Base-by-base conservation (phyloP, 2,113 vertebrate species). In the Proterorhinus semilunaris region DNA sequence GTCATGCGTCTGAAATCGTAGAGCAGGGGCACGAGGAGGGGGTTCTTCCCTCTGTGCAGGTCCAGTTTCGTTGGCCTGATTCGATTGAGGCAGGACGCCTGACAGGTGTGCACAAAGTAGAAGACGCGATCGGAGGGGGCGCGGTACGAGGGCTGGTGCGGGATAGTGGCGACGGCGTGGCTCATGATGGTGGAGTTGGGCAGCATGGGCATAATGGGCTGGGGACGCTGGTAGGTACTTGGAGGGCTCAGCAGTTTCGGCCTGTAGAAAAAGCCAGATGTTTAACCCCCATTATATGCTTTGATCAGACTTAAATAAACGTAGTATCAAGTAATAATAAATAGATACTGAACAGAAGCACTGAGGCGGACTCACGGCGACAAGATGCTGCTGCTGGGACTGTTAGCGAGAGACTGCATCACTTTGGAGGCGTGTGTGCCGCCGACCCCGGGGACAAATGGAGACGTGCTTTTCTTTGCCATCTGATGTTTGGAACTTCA, bases 1-100 rank as follows among this genome's bases (percentile, higher is more conserved):
- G 96, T 99, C 96, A 99, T 98, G 7, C 98, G 93, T 1, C 96
- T 93, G 87, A 99, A 99, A 66, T 98, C 96, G 10, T 98, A 97
- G 1, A 99, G 94, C 12, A 99, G 84, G 0, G 98, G 97, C 5
- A 95, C 93, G 10, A 99, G 94, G 42, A 99, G 93, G 0, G 98
- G 98, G 91, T 99, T 99, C 66, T 92, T 92, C 65, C 96, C 94
- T 55, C 94, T 86, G 92, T 96, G 94, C 66, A 94, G 80, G 17
- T 94, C 93, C 0, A 67, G 50, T 9, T 83, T 83, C 1, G 85
- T 2, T 1, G 95, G 94, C 0, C 95, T 91, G 16, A 97, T 79
- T 0, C 96, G 94, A 0, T 94, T 92, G 66, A 99, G 91, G 86
- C 98, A 99, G 0, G 90, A 75, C 0, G 86, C 89, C 80, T 93